A percentile compares a stretch with the other conserved stretches of the same genome.
Conservation (phyloP, 2,888 invertebrate species). For the Arrhopalites spinosus region DNA sequence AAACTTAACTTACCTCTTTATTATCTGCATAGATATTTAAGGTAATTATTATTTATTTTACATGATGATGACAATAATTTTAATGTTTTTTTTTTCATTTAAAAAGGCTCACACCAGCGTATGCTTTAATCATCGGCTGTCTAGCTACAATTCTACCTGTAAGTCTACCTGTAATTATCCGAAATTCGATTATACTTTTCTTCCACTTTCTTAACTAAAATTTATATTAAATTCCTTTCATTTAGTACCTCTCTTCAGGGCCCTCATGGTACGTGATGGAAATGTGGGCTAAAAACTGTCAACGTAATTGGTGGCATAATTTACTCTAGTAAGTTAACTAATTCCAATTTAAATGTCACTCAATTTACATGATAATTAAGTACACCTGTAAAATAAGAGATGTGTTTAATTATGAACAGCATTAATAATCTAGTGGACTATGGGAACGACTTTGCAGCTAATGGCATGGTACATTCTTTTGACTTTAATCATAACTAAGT, state of each 20-base stretch:
- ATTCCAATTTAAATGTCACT: neutral
- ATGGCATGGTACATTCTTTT: conserved; percentile 41
- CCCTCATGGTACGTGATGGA: conserved; percentile 58
- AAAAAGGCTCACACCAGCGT: conserved; percentile 58
- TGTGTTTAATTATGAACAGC: conserved; percentile 19
- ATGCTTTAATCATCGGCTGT: conserved; percentile 58
- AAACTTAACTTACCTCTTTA: conserved; percentile 52
- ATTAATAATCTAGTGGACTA: conserved; percentile 54
- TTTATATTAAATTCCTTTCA: too few relatives aligned
- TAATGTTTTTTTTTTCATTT: neutral
- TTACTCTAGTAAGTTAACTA: conserved; percentile 37
- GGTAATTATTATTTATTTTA: conserved; percentile 43
- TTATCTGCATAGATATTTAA: conserved; percentile 56
- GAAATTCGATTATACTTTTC: too few relatives aligned
- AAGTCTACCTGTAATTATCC: too few relatives aligned
- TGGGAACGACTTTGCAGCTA: conserved; percentile 33
- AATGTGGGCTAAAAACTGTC: conserved; percentile 48
- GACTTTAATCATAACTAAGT: neutral
- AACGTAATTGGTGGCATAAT: conserved; percentile 56
- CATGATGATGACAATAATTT: neutral
- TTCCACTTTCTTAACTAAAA: too few relatives aligned
- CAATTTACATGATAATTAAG: too few relatives aligned
- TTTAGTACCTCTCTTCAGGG: conserved; percentile 58
- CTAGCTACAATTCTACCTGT: conserved; percentile 57
- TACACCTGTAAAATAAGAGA: neutral